Percentiles rank a stretch among this genome's conserved stretches.
Conservation (phyloP, 2,888 invertebrate species). For the Timema podura region DNA sequence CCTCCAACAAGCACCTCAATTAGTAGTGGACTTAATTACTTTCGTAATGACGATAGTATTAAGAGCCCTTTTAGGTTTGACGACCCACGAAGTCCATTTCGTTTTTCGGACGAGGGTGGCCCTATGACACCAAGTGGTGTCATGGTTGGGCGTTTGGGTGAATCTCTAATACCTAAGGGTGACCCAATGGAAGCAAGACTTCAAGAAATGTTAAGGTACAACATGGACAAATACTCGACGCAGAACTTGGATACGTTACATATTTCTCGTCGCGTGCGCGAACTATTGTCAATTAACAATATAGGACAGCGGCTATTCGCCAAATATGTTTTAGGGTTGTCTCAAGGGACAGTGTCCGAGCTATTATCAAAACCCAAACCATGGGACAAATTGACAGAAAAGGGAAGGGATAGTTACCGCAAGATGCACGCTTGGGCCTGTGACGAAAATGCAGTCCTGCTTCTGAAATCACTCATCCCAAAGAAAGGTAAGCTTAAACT, state of each 20-base stretch:
- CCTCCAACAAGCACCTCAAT: slow-evolving; percentile 24
- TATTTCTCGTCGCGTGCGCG: slow-evolving; percentile 88
- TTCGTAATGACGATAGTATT: slow-evolving; percentile 40
- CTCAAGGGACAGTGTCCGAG: slow-evolving; percentile 97
- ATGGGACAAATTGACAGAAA: slow-evolving; percentile 99
- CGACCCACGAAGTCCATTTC: slow-evolving; percentile 72
- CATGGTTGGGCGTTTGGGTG: slow-evolving; percentile 80
- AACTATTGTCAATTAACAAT: slow-evolving; percentile 92
- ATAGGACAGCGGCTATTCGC: slow-evolving; percentile 98
- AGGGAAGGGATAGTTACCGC: slow-evolving; percentile 97
- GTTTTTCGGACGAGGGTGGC: slow-evolving; percentile 69
- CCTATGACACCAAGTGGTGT: slow-evolving; percentile 43
- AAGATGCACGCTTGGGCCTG: slow-evolving; percentile 99
- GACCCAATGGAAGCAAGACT: slow-evolving; percentile 91
- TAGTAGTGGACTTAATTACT: slow-evolving; percentile 22
- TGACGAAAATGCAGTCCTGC: slow-evolving; percentile 94
- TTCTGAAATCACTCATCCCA: slow-evolving; percentile 96
- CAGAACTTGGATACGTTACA: slow-evolving; percentile 93
- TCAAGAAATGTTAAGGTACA: slow-evolving; percentile 90
- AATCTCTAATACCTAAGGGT: slow-evolving; percentile 86
- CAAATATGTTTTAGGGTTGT: slow-evolving; percentile 94
- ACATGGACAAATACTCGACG: slow-evolving; percentile 93
- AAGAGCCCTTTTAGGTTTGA: slow-evolving; percentile 75
- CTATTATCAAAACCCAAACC: slow-evolving; percentile 97
- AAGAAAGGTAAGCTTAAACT: slow-evolving; percentile 80